Base-by-base conservation (phyloP, 2,113 vertebrate species). In the Epinephelus lanceolatus region DNA sequence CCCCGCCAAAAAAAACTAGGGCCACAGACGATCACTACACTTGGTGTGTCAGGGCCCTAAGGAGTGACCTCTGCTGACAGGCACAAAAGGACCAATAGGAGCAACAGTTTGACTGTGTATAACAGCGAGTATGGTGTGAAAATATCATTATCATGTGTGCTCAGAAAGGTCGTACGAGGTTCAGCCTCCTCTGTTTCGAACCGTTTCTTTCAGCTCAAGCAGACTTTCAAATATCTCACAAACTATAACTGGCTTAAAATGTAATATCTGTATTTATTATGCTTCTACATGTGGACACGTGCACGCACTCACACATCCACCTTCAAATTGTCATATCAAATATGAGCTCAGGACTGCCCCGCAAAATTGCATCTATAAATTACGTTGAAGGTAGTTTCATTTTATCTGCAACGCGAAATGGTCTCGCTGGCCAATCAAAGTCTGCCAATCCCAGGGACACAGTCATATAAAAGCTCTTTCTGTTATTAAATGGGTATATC, bases 341-440 rank as follows among this genome's bases (percentile, higher is more conserved):
- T 89, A 88, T 86, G 84, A 86, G 82, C 83, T 42, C 62, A 70
- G 78, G 77, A 87, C 85, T 88, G 86, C 85, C 88, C 76, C 63
- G 51, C 80, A 91, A 93, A 93, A 94, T 95, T 93, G 81, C 86
- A 81, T 83, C 90, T 84, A 92, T 94, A 94, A 95, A 96, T 95
- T 92, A 94, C 81, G 60, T 49, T 88, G 80, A 78, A 71, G 89
- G 80, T 93, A 89, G 88, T 94, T 94, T 93, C 71, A 91, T 94
- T 94, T 94, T 92, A 91, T 93, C 91, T 87, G 83, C 86, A 86
- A 92, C 86, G 86, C 71, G 71, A 93, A 91, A 91, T 83, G 86
- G 87, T 79, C 87, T 82, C 49, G 75, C 80, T 74, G 74, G 86
- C 91, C 93, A 94, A 94, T 95, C 89, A 93, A 75, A 94, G 74